A percentile compares a stretch with the other conserved stretches of the same genome.
These are phyloP conservation scores for Hesperia comma DNA, from an alignment of 2,888 invertebrate species.

Conservation along the genomic window DNA sequence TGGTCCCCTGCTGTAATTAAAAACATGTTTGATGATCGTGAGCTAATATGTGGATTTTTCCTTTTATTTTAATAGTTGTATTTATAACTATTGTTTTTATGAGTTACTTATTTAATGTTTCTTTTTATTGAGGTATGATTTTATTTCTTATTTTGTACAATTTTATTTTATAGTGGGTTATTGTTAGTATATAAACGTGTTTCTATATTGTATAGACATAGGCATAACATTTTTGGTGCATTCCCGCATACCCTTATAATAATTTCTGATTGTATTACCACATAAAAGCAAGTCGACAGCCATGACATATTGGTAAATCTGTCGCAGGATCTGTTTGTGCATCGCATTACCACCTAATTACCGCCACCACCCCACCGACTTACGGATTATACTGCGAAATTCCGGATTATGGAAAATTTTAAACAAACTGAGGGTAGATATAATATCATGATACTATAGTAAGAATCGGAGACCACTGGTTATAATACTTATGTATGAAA, in stretches of 20 bases:
- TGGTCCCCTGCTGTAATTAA: too few relatives aligned
- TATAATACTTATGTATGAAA: too few relatives aligned
- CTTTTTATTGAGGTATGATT: too few relatives aligned
- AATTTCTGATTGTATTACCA: conserved; percentile 45
- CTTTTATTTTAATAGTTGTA: too few relatives aligned
- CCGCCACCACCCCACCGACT: conserved; percentile 33
- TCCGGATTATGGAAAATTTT: conserved; percentile 21
- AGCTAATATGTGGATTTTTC: too few relatives aligned
- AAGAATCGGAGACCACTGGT: not conserved
- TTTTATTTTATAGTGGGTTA: too few relatives aligned
- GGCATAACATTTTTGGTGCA: conserved; percentile 23
- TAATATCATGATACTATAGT: not conserved
- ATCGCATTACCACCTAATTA: conserved; percentile 48
- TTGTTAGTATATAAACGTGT: too few relatives aligned
- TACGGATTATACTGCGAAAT: conserved; percentile 17
- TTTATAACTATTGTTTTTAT: too few relatives aligned
- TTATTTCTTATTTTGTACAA: too few relatives aligned
- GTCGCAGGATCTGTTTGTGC: conserved; percentile 46
- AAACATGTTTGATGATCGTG: too few relatives aligned
- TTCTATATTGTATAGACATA: too few relatives aligned
- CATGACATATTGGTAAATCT: conserved; percentile 56
- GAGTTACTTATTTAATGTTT: too few relatives aligned
- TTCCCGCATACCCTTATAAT: conserved; percentile 42
- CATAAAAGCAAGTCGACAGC: conserved; percentile 32
- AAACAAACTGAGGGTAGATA: conserved; percentile 14